phyloP scores from a whole-genome alignment of 2,888 invertebrate genomes.

The Monoplex corrugatus region DNA sequence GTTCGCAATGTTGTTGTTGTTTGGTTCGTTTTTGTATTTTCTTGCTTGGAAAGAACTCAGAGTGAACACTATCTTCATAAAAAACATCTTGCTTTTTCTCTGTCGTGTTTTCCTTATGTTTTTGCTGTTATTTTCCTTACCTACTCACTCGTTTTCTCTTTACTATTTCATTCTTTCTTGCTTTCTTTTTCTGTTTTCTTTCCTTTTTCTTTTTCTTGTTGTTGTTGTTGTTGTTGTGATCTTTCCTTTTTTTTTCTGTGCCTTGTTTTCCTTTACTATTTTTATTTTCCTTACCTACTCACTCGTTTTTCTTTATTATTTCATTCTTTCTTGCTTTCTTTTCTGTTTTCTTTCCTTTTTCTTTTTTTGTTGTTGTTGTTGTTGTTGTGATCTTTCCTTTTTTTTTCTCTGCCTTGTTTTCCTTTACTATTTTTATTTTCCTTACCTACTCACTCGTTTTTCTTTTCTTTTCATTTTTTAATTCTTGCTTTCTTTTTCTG shows the following conservation, averaged over 20 bases:
- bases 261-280: not conserved
- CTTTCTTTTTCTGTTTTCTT: not conserved
- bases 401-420: not conserved
- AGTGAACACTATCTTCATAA: too few species aligned
- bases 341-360: not conserved
- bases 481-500: not conserved
- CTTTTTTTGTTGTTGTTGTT: not conserved
- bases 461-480: not conserved
- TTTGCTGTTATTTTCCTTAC: not conserved
- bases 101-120: not conserved
- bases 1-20: too few species aligned
- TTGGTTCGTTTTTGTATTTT: too few species aligned
- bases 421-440: not conserved
- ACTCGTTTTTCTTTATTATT: not conserved
- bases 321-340: not conserved
- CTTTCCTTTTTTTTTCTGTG: not conserved
- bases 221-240: not conserved
- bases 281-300: not conserved
- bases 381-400: not conserved
- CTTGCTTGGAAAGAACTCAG: too few species aligned
- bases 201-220: not conserved
- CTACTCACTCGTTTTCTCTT: not conserved
- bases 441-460: too few species aligned
- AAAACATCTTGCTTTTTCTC: not conserved
- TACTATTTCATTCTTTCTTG: not conserved